Evolutionary conservation across 2,113 vertebrate genomes (phyloP).

Genomic region (Chaenocephalus aceratus): DNA sequence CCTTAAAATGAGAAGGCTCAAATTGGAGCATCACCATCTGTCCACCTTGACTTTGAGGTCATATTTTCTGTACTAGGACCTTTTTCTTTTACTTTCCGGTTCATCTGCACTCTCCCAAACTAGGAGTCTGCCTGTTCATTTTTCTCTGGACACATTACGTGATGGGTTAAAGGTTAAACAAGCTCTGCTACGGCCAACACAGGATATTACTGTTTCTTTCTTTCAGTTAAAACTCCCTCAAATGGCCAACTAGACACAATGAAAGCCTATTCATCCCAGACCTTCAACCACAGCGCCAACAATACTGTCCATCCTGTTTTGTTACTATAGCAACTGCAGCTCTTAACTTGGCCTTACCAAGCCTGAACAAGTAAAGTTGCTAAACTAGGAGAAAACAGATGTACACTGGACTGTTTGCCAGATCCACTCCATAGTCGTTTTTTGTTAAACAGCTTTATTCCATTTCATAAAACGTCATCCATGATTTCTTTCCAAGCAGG

Average conservation of each 20-base stretch:
- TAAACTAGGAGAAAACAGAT: constrained; percentile 77
- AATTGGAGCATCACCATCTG: constrained; percentile 73
- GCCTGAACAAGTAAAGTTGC: constrained; percentile 66
- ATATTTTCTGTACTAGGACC: constrained; percentile 63
- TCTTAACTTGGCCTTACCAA: constrained; percentile 62
- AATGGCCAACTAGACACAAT: constrained; percentile 59
- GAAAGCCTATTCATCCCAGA: constrained; percentile 64
- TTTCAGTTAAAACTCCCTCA: constrained; percentile 46
- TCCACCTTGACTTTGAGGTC: constrained; percentile 76
- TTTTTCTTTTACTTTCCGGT: constrained; percentile 71
- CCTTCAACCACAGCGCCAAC: constrained; percentile 52
- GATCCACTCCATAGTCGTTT: constrained; percentile 50
- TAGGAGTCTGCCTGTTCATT: constrained; percentile 71
- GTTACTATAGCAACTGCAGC: constrained; percentile 81
- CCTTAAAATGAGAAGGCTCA: constrained; percentile 68
- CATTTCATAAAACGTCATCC: constrained; percentile 71
- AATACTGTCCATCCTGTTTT: constrained; percentile 79
- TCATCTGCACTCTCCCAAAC: constrained; percentile 69
- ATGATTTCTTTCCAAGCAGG: constrained; percentile 49
- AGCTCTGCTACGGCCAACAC: constrained; percentile 72
- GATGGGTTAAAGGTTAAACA: constrained; percentile 77
- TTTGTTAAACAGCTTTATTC: constrained; percentile 63
- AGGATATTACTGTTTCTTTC: constrained; percentile 72
- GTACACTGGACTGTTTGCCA: constrained; percentile 57
- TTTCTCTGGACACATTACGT: constrained; percentile 75